These are phyloP conservation scores for Australoheros scitulus DNA, from an alignment of 2,113 vertebrate genomes.

Conservation along the genomic window DNA sequence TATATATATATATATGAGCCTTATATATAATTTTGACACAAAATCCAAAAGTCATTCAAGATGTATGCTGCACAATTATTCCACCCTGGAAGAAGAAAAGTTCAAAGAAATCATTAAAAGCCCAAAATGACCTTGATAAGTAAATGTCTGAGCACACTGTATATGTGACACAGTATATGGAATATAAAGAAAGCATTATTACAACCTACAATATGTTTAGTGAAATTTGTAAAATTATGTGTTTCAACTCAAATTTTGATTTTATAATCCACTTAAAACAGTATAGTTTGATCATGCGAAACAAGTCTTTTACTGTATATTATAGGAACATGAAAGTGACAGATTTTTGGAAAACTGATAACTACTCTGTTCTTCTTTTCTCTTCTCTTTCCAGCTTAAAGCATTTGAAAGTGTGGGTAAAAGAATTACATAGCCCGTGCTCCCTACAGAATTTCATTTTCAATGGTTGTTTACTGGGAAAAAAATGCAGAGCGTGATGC, in stretches of 20 bases:
- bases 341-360: neutral
- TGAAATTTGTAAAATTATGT: conserved; percentile 1
- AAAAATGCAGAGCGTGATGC: conserved; percentile 36
- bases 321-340: neutral
- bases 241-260: neutral
- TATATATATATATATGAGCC: neutral
- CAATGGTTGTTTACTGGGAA: conserved; percentile 51
- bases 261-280: neutral
- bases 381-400: neutral
- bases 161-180: too few relatives aligned
- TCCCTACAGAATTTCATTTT: conserved; percentile 51
- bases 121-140: neutral
- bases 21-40: neutral
- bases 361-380: neutral
- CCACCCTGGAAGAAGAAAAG: neutral
- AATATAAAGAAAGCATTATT: neutral
- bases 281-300: neutral
- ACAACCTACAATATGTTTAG: neutral
- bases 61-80: neutral
- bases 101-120: neutral
- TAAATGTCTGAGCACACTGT: too few relatives aligned
- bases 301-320: neutral
- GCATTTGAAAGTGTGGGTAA: conserved; percentile 24
- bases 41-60: neutral
- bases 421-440: conserved; percentile 19